Base-by-base conservation (phyloP, 2,113 vertebrate genomes). In the Amazona guildingii region DNA sequence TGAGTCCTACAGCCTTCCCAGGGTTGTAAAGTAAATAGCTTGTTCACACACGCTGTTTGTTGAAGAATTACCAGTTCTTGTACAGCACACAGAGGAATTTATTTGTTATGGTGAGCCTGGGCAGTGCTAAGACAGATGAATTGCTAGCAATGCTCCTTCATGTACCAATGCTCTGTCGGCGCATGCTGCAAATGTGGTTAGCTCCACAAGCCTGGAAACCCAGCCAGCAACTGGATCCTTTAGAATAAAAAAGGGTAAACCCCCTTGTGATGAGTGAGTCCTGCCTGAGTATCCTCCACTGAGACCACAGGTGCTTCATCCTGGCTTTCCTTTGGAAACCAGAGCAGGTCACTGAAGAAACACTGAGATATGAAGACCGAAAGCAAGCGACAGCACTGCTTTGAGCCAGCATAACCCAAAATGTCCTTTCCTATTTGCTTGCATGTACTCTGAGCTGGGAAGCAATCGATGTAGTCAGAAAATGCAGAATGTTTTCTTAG, bases 101-200 rank as follows among this genome's bases (percentile, higher is more conserved):
- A n/a, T 29, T 86, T 1, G 35, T 43, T 74, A 17, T 4, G 2
- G 43, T 1, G 31, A 70, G 74, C 4, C 7, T 5, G 20, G 62
- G 73, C 79, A 25, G 41, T 0, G 1, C 77, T 41, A 11, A 0
- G 37, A 63, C 1, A 2, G 73, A 25, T 14, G 33, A 43, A 13
- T 2, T 1, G 2, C 64, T 19, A 7, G 33, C 2, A 6, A 13
- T 1, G 13, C 44, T 78, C 13, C 20, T 46, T 17, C 62, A 0
- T 0, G 0, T 8, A 4, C n/a, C 6, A 2, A 35, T 0, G 2
- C 5, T 81, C 80, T 13, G 2, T 0, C 57, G 24, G 66, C 43
- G 18, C 10, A 9, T 10, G 23, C 17, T 28, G 19, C 1, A 5
- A 46, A 18, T 2, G 0, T 3, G 1, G 17, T 33, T 24, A 41